These are phyloP conservation scores for Scophthalmus maximus DNA, from an alignment of 2,113 vertebrate genomes.

Conservation along the genomic window DNA sequence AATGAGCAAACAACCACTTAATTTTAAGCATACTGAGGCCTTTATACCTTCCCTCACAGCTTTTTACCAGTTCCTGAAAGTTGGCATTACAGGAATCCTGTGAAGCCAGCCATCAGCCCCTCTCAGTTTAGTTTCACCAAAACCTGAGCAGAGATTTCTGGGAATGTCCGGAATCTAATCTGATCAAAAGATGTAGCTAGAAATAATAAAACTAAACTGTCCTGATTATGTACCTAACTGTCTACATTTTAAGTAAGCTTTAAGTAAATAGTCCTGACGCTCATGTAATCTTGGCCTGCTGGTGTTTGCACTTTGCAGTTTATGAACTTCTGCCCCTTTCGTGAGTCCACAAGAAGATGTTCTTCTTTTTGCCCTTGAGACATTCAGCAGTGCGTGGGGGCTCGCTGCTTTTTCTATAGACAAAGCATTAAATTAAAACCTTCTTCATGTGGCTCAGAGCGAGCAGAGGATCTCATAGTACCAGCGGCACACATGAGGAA, in stretches of 20 bases:
- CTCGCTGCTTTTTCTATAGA: slow-evolving; percentile 27
- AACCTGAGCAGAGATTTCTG: no score
- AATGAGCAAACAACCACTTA: no score
- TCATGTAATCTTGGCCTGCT: not conserved
- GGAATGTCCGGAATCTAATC: no score
- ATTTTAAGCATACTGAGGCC: no score
- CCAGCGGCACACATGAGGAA: not conserved
- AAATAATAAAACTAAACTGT: not conserved
- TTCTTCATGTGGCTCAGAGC: not conserved
- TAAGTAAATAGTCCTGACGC: no score
- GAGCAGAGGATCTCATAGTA: not conserved
- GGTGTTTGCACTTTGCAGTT: not conserved
- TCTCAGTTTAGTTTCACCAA: no score
- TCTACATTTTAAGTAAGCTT: not conserved
- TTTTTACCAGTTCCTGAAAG: no score
- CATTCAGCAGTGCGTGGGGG: slow-evolving; percentile 21
- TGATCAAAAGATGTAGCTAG: not conserved
- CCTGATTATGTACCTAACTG: not conserved
- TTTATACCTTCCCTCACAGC: no score
- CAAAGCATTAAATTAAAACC: slow-evolving; percentile 32
- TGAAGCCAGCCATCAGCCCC: no score
- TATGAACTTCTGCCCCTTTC: not conserved
- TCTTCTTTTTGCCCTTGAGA: not conserved
- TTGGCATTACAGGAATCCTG: no score
- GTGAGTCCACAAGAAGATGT: not conserved